phyloP scores from a whole-genome alignment of 2,113 vertebrate genomes.

The Antechinus flavipes region DNA sequence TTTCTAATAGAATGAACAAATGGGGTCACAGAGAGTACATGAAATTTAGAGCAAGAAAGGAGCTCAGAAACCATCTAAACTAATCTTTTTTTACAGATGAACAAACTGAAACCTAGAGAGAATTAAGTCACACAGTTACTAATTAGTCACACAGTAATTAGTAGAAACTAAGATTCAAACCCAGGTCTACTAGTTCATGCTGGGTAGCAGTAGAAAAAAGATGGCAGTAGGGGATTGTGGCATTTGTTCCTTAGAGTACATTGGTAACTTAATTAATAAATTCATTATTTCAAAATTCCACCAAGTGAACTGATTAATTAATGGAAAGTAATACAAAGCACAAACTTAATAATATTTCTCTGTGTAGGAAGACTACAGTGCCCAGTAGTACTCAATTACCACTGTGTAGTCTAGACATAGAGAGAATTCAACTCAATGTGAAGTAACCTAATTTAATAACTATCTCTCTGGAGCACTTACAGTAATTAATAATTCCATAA shows the following conservation, averaged over 20 bases:
- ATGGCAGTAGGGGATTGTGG: not conserved
- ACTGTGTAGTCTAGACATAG: conserved; percentile 4
- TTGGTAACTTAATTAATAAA: not conserved
- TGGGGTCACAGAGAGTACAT: not conserved
- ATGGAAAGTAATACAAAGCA: conserved; percentile 12
- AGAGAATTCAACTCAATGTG: not conserved
- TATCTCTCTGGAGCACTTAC: not conserved
- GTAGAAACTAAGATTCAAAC: not conserved
- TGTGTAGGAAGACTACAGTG: not conserved
- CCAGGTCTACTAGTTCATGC: not conserved
- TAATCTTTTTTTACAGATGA: not conserved
- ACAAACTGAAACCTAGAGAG: not conserved
- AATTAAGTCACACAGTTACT: not conserved
- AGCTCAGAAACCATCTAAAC: not conserved
- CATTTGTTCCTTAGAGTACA: not conserved
- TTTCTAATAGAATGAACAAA: not conserved
- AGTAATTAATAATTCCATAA: conserved; percentile 37
- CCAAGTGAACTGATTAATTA: conserved; percentile 31
- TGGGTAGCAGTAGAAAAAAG: not conserved
- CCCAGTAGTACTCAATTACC: conserved; percentile 6
- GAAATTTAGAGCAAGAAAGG: not conserved
- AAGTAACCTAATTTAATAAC: conserved; percentile 9
- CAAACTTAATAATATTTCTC: not conserved
- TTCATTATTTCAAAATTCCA: conserved; percentile 8
- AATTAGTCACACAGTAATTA: not conserved